Base-by-base conservation (phyloP, 2,888 invertebrate species). In the Melipona bicolor region DNA sequence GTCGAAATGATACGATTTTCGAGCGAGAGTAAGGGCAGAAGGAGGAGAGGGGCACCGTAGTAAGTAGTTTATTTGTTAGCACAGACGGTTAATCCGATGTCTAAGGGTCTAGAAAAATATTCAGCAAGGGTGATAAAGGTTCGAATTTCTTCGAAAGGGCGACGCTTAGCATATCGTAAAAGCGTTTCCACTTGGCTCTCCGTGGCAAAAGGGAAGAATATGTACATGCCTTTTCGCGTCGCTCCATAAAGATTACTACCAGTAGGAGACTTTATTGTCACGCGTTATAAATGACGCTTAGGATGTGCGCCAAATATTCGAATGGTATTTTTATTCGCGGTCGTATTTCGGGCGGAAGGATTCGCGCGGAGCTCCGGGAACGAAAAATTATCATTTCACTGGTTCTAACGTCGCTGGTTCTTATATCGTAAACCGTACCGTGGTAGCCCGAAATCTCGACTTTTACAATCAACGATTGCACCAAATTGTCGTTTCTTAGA, bases 231-330 rank as follows among this genome's bases (percentile, higher is more conserved):
- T 87, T 87, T 88, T 43, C 92, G 92, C 92, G 93, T 93, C 91
- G 91, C 91, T 90, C 90, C 92, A 91, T 93, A 93, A 94, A 93
- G 93, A 94, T 94, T 93, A 93, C 92, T 93, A 91, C 92, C 91
- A 88, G 90, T 88, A 87, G 84, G 91, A 89, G 91, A 91, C 91
- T 94, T 94, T 94, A 94, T 94, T 93, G 94, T 94, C 94, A 92
- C 92, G 92, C 93, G 92, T 94, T 93, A 94, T 94, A 94, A 94
- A 94, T 94, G 93, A 93, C 90, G 90, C 85, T 87, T 89, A 91
- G 92, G 91, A 91, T 90, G 90, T 85, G 85, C 91, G 91, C 89
- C 91, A 91, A 91, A 91, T 92, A 94, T 94, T 94, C 94, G 94
- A 94, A 94, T 94, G 93, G 90, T 92, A 94, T 92, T 93, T 93